Base-by-base conservation (phyloP, 2,797 vertebrate genomes). In the Lindbergichthys nudifrons region DNA sequence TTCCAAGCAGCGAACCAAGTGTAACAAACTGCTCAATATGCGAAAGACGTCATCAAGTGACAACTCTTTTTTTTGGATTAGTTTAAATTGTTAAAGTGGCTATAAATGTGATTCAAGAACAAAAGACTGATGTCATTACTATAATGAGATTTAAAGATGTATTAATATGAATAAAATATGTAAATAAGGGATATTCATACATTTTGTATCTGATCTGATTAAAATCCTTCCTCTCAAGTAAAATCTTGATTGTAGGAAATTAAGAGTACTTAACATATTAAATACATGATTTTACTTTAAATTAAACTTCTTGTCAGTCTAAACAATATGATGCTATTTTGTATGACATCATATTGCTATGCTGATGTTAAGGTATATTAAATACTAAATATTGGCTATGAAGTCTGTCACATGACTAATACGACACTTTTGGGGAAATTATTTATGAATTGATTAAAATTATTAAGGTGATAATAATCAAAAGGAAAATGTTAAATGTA, bases 1-100 rank as follows among this genome's bases (percentile, higher is more conserved):
- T 69, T 73, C 45, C 32, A 50, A 72, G 70, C 48, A 61, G 50
- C 36, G 51, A 73, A 77, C 46, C 57, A 41, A 60, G 45, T 52
- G 52, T 11, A 13, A 7, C 62, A 66, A 84, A 59, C 70, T 65
- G 30, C 60, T 68, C 73, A 81, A 83, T 76, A 77, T 75, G 67
- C 26, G 63, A 32, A 21, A 41, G 4, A 52, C 32, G 65, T 64
- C 46, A 58, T 75, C 65, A 73, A 61, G 30, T 62, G 23, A 74
- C 43, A 64, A 48, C 4, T 53, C 5, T 18, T 77, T 56, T 51
- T 66, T 62, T 74, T 50, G 18, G 10, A 74, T 65, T 16, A 52
- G 13, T 19, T 26, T 10, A 52, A 65, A 65, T 48, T 50, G 41
- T 26, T 62, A 54, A 75, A 73, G n/a, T 70, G 36, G 13, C 53